Base-by-base conservation (phyloP, 2,888 invertebrate species). In the Metellina segmentata region DNA sequence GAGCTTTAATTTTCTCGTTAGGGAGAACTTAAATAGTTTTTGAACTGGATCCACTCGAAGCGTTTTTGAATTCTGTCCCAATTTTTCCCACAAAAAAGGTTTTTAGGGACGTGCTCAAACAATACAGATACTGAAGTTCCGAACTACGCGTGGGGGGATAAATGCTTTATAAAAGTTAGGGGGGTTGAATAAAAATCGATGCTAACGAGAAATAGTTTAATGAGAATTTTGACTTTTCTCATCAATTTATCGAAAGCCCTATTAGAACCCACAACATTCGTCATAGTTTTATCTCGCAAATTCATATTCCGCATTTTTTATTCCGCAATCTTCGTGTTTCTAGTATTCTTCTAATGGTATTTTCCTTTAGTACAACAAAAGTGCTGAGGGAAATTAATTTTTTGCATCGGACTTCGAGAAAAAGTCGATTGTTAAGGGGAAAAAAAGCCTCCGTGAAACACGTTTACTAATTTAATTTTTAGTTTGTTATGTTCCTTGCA, bases 191-290 rank as follows among this genome's bases (percentile, higher is more conserved):
- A 74, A 75, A 85, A 85, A 85, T 85, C 85, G 85, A 85, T 85
- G 61, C 85, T 85, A 85, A 85, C 85, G 85, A 85, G 85, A 74
- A 53, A 61, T 16, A 74, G 53, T 85, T 85, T 85, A 85, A 85
- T 85, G 85, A 85, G 75, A 75, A 74, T 85, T 85, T 85, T 34
- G 85, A 75, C 74, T 85, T 85, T 19, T 20, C 20, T 85, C 85
- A 85, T 85, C 85, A 85, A 85, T 85, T 85, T 85, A 20, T 74
- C 74, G 19, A 61, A 85, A 74, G 75, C 20, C 75, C 16, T 71
- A 51, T 85, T 85, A 16, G 19, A n/a, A 53, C 34, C 6, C 11
- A n/a, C 53, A 20, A 53, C 85, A 74, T 75, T 61, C 61, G 72
- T 74, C 74, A 85, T 16, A 34, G 16, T 85, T 85, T 85, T 85